A percentile compares a stretch with the other conserved stretches of the same genome.
phyloP scores from a whole-genome alignment of 1,140 invertebrate genomes.

The Aphidius ervi region DNA sequence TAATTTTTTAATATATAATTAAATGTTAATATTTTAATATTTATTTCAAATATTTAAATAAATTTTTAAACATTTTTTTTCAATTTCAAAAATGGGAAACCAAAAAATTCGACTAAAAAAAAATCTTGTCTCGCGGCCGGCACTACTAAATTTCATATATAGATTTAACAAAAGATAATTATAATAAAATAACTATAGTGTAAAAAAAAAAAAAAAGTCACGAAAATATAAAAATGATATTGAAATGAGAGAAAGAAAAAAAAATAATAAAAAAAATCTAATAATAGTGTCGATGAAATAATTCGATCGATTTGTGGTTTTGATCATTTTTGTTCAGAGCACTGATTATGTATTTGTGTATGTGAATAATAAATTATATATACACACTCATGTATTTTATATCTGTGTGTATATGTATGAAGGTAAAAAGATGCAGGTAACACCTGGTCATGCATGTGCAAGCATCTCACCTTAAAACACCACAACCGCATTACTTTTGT shows the following conservation, averaged over 20 bases:
- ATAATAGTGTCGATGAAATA: constrained; percentile 15
- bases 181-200: no score
- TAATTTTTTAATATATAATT: no score
- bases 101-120: no score
- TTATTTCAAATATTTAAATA: background rate
- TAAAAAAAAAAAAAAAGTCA: background rate
- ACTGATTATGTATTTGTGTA: background rate
- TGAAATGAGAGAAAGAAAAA: background rate
- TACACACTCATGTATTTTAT: background rate
- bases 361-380: background rate
- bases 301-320: constrained; percentile 23
- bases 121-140: no score
- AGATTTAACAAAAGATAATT: no score
- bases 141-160: no score
- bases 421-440: constrained; percentile 15
- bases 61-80: no score
- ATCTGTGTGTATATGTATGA: background rate
- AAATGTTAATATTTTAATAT: no score
- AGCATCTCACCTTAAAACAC: no score
- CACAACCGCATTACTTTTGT: no score
- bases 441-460: constrained; percentile 22
- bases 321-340: constrained; percentile 11
- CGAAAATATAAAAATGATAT: background rate
- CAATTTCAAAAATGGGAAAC: background rate
- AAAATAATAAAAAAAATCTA: background rate